Conservation (phyloP, 2,888 invertebrate species). For the Omphaloscelis lunosa region DNA sequence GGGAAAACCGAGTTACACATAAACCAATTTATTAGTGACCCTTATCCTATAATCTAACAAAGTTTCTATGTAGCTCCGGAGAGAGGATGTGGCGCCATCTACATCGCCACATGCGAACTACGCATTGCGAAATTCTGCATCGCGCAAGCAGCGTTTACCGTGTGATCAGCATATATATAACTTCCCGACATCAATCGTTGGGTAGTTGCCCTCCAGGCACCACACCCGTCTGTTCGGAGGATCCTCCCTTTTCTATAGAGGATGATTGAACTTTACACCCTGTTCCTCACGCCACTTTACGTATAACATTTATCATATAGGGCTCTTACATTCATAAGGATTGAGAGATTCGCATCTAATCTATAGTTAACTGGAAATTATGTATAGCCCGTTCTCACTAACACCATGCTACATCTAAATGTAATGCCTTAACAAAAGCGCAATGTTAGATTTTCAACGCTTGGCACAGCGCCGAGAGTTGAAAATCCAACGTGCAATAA, state of each 20-base stretch:
- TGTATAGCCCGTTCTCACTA: background rate
- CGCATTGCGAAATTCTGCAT: too few relatives aligned
- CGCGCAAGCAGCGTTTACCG: too few relatives aligned
- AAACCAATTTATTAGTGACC: slow-evolving; percentile 47
- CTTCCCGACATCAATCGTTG: too few relatives aligned
- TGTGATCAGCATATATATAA: too few relatives aligned
- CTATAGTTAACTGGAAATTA: background rate
- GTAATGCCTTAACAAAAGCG: background rate
- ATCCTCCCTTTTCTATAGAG: too few relatives aligned
- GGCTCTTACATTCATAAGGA: background rate
- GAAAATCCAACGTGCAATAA: too few relatives aligned
- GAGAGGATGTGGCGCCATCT: too few relatives aligned
- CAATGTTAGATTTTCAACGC: background rate
- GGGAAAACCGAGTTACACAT: slow-evolving; percentile 33
- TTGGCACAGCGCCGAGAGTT: background rate
- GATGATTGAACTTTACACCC: too few relatives aligned
- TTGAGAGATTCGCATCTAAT: background rate
- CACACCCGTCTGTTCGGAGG: too few relatives aligned
- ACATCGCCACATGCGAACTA: too few relatives aligned
- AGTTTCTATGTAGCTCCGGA: slow-evolving; percentile 16
- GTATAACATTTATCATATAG: background rate
- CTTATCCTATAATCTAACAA: slow-evolving; percentile 29
- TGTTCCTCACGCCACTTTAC: too few relatives aligned
- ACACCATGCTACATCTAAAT: background rate
- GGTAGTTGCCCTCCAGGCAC: too few relatives aligned